Evolutionary conservation across 2,797 vertebrate genomes (phyloP), one percentile per base, ranked within the genome.

Genomic region (Tinamus major): DNA sequence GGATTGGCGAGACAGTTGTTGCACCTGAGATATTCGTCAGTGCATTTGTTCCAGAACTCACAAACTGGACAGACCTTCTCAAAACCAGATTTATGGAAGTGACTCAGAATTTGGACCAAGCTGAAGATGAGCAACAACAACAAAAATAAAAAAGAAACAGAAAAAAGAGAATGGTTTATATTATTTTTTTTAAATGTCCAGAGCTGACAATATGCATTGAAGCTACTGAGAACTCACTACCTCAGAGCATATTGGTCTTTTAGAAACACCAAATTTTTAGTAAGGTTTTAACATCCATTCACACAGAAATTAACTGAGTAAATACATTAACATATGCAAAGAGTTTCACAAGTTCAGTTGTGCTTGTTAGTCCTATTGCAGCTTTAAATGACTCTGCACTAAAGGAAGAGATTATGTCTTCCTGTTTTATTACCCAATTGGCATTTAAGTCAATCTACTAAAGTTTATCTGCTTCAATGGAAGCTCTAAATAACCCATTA

Each of bases 371-470:
- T 91, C 91, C 13, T 79, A 88, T 94, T 95, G 78, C 75, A 89
- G 88, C 35, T 93, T 78, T 75, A 79, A 89, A 89, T 75, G 35
- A 89, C 41, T 82, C 49, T 71, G 75, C 61, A 94, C 71, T 46
- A 74, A 86, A 86, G 77, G 65, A 76, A 80, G 79, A 86, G 93
- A 93, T 93, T 82, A 95, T 23, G 56, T 88, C 59, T 93, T 89
- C 64, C 85, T 92, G 51, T 89, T 89, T 83, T 93, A 31, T 88
- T 95, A 95, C 77, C 79, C 93, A 81, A 95, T 1, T 71, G 85
- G 85, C 85, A 92, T 91, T 94, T 80, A 91, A 95, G 83, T 90
- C 92, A 89, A 95, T 92, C 80, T 93, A 71, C 80, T 93, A 75
- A 55, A 94, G 41, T 58, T 35, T 82, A 78, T 79, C 80, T 92